A percentile compares a stretch with the other conserved stretches of the same genome.
phyloP scores from a whole-genome alignment of 2,797 vertebrate genomes.

The Pyrocephalus nanus region DNA sequence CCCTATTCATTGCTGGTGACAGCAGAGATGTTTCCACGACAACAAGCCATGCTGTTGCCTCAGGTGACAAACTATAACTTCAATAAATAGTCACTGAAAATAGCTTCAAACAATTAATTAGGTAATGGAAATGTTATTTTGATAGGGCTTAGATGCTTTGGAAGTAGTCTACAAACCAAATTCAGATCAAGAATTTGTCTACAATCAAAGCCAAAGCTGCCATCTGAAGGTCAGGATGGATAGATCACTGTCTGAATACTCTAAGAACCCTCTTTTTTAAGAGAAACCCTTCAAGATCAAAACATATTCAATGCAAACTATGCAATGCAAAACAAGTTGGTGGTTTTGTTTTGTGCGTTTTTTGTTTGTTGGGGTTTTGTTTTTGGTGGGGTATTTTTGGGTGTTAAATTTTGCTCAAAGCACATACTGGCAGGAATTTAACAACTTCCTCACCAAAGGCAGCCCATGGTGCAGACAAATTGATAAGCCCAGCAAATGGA shows the following conservation, averaged over 20 bases:
- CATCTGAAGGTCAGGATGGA: not conserved
- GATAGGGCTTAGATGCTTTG: conserved; percentile 31
- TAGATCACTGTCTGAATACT: not conserved
- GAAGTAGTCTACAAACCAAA: not conserved
- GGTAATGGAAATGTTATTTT: conserved; percentile 46
- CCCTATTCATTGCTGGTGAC: not conserved
- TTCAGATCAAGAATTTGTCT: not conserved
- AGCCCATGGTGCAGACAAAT: not conserved
- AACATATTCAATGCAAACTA: not conserved
- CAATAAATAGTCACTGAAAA: conserved; percentile 52
- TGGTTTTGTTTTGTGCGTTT: not conserved
- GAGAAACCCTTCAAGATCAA: not conserved
- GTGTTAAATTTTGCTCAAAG: not conserved
- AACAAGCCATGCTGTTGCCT: conserved; percentile 43
- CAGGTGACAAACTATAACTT: conserved; percentile 56
- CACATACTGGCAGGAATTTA: not conserved
- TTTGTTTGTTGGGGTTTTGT: too few species aligned
- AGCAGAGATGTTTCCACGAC: conserved; percentile 62
- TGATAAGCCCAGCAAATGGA: not conserved
- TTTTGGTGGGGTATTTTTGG: not conserved
- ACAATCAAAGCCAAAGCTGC: not conserved
- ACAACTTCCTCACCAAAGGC: not conserved
- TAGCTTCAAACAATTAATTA: conserved; percentile 51
- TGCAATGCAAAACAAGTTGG: not conserved
- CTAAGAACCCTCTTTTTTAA: not conserved